Evolutionary conservation across 1,140 invertebrate species (phyloP), one percentile per base, ranked within the genome.

Genomic region (Rhopalosiphum padi): DNA sequence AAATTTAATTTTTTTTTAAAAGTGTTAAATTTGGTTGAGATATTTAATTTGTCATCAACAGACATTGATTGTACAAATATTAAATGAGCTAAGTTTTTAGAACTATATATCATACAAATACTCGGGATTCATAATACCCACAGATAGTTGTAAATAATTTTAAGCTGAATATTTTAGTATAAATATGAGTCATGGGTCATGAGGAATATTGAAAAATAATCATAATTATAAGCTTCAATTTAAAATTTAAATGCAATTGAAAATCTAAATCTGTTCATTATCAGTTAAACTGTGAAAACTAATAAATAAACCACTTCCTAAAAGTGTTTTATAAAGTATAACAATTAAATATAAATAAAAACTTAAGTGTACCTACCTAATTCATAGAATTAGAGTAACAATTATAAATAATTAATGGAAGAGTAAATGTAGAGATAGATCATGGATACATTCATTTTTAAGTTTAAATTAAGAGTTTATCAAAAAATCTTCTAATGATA

Each of bases 271-370:
- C 30, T 68, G 30, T 15, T n/a, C 60, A n/a, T 68, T 68, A 68
- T 68, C 60, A 68, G 30, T n/a, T n/a, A 77, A 77, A n/a, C 60
- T 77, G 23, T 3, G 0, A 77, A 77, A 77, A n/a, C 60, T 77
- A 77, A 77, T 77, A 77, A 77, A 77, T 77, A n/a, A 77, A 77
- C n/a, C 15, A 77, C n/a, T 77, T 77, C 60, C n/a, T 77, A 68
- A 68, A 77, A n/a, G 60, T 77, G 60, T 77, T 21, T 77, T 77
- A 77, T 77, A n/a, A 77, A 30, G 8, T n/a, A 4, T 68, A 68
- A 30, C 2, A 30, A 30, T 30, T 4, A 30, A 77, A 18, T 30
- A 60, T 60, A 60, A 60, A 68, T 68, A n/a, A 18, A n/a, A 18
- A 77, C 15, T 15, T 2, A n/a, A n/a, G 5, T n/a, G 15, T 37